Evolutionary conservation across 2,797 vertebrate genomes (phyloP).

Genomic region (Gadopsis marmoratus): DNA sequence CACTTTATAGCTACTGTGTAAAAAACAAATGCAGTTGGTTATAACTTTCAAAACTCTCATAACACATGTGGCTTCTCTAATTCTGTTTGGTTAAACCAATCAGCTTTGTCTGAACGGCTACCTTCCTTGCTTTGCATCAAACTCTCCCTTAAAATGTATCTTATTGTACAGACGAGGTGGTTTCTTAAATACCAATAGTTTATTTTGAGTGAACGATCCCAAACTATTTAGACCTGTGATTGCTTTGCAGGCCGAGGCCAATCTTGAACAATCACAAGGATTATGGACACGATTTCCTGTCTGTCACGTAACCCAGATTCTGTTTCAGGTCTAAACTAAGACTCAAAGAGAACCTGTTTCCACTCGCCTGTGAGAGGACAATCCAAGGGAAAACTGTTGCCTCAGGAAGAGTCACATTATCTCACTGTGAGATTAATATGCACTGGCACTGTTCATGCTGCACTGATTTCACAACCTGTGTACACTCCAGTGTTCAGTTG

Average conservation of each 20-base stretch:
- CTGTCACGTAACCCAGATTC: conserved; percentile 4
- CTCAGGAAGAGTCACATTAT: conserved; percentile 24
- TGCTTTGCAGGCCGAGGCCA: background rate
- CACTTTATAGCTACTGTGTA: background rate
- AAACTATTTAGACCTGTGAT: background rate
- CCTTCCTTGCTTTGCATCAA: background rate
- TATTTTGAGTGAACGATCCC: background rate
- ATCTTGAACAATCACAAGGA: conserved; percentile 1
- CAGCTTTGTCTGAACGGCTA: background rate
- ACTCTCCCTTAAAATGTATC: background rate
- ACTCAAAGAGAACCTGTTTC: conserved; percentile 47
- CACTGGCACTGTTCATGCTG: background rate
- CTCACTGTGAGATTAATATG: background rate
- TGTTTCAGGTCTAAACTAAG: conserved; percentile 6
- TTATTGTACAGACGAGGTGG: background rate
- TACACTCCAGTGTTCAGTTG: background rate
- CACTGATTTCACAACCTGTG: background rate
- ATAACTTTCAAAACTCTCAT: conserved; percentile 1
- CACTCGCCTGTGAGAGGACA: conserved; percentile 37
- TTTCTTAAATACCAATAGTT: background rate
- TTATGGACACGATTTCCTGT: background rate
- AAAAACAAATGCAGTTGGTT: conserved; percentile 4
- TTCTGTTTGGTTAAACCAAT: background rate
- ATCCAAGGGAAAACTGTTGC: conserved; percentile 6
- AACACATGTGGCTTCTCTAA: background rate